phyloP scores from a whole-genome alignment of 2,797 vertebrate species.

The Syngnathus acus region DNA sequence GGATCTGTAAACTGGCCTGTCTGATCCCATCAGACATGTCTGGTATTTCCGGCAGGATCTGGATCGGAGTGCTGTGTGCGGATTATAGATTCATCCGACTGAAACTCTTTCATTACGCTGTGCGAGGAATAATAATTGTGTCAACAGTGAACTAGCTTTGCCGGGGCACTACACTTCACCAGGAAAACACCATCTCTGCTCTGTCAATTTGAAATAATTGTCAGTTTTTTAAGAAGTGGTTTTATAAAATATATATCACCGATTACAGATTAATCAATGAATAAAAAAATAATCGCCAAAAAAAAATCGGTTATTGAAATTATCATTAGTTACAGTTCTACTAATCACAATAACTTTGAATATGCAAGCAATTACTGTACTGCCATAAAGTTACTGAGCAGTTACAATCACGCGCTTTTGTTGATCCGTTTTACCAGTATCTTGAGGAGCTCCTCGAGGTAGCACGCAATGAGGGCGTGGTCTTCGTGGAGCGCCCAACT shows the following conservation, averaged over 20 bases:
- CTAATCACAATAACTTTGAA: no score
- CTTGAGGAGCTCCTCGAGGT: slow-evolving; percentile 91
- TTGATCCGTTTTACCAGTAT: slow-evolving; percentile 78
- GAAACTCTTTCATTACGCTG: background rate
- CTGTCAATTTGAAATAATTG: no score
- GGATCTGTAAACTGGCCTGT: slow-evolving; percentile 35
- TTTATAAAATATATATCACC: no score
- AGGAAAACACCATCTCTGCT: background rate
- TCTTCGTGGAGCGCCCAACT: slow-evolving; percentile 97
- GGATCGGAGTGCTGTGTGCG: slow-evolving; percentile 2
- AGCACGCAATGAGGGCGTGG: slow-evolving; percentile 87
- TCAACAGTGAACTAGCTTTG: background rate
- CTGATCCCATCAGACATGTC: slow-evolving; percentile 47
- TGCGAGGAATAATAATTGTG: background rate
- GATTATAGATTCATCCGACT: slow-evolving; percentile 9
- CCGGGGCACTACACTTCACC: background rate
- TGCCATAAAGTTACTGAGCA: background rate
- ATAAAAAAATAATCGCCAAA: no score
- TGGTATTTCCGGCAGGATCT: slow-evolving; percentile 33
- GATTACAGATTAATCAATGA: no score
- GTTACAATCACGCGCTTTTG: background rate
- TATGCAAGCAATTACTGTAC: no score
- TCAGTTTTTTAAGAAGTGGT: no score
- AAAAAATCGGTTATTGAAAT: no score
- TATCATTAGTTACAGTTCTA: no score